Percentiles rank a stretch among this genome's conserved stretches.
Evolutionary conservation across 2,888 invertebrate genomes (phyloP).

Genomic region (Cheiracanthium punctorium): DNA sequence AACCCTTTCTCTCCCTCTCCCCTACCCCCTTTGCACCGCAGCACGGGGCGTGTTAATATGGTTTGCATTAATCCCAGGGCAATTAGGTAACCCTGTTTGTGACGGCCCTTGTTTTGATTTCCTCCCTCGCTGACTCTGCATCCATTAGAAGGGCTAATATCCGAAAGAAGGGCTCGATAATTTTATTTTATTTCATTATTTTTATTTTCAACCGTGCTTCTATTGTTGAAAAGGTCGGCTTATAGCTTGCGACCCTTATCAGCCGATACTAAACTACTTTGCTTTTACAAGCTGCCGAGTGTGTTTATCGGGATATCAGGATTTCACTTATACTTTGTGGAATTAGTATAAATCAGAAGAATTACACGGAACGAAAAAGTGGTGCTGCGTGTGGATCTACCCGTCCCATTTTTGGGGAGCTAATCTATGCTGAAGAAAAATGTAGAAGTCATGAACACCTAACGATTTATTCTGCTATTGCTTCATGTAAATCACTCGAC

Average conservation of each 20-base stretch:
- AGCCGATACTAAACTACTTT: background rate
- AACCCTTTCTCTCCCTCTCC: conserved; percentile 52
- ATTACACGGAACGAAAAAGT: too few relatives aligned
- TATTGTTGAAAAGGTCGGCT: background rate
- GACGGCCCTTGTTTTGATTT: conserved; percentile 60
- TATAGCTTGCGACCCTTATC: background rate
- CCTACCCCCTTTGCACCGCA: conserved; percentile 10
- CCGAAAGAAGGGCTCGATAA: conserved; percentile 27
- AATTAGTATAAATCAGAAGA: too few relatives aligned
- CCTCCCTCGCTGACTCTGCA: conserved; percentile 30
- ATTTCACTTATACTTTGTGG: too few relatives aligned
- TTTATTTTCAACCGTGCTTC: background rate
- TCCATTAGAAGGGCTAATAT: conserved; percentile 59
- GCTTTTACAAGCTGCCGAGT: background rate
- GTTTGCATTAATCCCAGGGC: conserved; percentile 67
- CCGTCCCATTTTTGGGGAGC: too few relatives aligned
- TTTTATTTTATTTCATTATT: too few relatives aligned
- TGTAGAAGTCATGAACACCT: too few relatives aligned
- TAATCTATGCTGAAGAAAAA: too few relatives aligned
- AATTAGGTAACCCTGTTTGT: conserved; percentile 67
- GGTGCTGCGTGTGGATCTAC: too few relatives aligned
- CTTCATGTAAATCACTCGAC: too few relatives aligned
- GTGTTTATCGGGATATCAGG: too few relatives aligned
- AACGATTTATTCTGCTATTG: too few relatives aligned
- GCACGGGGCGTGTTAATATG: conserved; percentile 55